Percentiles rank a stretch among this genome's conserved stretches.
Conservation (phyloP, 2,113 vertebrate genomes). For the Eurypyga helias region DNA sequence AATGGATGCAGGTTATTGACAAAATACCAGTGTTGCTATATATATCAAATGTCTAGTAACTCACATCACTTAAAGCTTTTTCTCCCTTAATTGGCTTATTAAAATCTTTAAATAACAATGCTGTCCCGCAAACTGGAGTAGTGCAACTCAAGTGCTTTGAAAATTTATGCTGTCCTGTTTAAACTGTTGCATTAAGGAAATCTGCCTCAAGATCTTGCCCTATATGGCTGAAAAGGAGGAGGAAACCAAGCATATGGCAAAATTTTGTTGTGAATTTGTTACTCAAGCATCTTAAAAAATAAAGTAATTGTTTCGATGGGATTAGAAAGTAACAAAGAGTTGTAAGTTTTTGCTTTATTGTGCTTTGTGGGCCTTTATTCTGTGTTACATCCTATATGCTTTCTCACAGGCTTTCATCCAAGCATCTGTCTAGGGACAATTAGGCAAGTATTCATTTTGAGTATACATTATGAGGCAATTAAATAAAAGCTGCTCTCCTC, state of each 20-base stretch:
- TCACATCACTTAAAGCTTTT: neutral
- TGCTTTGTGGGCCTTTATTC: neutral
- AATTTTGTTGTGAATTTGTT: neutral
- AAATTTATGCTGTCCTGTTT: neutral
- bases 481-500: neutral
- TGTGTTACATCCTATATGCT: neutral
- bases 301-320: neutral
- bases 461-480: conserved; percentile 38
- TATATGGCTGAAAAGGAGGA: neutral
- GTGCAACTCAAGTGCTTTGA: neutral
- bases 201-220: neutral
- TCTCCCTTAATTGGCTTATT: neutral
- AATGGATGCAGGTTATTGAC: neutral
- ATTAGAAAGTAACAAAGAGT: neutral
- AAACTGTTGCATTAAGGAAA: neutral
- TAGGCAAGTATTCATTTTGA: neutral
- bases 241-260: neutral
- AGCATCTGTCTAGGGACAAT: conserved; percentile 22
- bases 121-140: neutral
- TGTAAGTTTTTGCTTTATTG: neutral
- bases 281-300: neutral
- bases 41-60: neutral
- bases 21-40: neutral
- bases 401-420: conserved; percentile 49
- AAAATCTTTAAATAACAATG: neutral